Conservation (phyloP, 2,113 vertebrate species). For the Eolophus roseicapilla region DNA sequence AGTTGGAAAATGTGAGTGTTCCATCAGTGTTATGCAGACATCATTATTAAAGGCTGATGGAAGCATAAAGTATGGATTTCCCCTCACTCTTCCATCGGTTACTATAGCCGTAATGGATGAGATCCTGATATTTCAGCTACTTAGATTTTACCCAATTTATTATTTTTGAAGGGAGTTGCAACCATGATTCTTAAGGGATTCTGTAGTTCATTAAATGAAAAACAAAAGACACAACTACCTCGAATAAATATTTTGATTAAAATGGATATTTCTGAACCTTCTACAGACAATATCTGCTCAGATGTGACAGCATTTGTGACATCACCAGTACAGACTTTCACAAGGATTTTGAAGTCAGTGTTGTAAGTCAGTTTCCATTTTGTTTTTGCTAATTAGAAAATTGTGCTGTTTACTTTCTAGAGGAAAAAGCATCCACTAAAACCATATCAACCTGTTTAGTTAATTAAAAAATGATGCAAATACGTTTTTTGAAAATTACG, state of each 20-base stretch:
- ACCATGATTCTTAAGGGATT: background rate
- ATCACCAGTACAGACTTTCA: slow-evolving; percentile 59
- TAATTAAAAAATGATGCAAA: background rate
- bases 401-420: background rate
- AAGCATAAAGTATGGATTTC: background rate
- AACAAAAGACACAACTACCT: background rate
- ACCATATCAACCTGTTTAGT: background rate
- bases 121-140: background rate
- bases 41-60: background rate
- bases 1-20: background rate
- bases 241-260: slow-evolving; percentile 42
- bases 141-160: background rate
- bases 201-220: background rate
- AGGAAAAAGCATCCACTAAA: background rate
- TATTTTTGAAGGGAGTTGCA: background rate
- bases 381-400: slow-evolving; percentile 33
- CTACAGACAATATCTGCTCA: slow-evolving; percentile 47
- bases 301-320: slow-evolving; percentile 61
- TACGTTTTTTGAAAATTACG: background rate
- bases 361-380: slow-evolving; percentile 37
- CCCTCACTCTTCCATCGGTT: background rate
- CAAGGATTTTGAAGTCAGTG: slow-evolving; percentile 57
- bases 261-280: slow-evolving; percentile 54
- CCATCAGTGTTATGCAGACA: background rate
- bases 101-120: background rate